Conservation (phyloP, 2,888 invertebrate genomes). For the Maniola hyperantus region DNA sequence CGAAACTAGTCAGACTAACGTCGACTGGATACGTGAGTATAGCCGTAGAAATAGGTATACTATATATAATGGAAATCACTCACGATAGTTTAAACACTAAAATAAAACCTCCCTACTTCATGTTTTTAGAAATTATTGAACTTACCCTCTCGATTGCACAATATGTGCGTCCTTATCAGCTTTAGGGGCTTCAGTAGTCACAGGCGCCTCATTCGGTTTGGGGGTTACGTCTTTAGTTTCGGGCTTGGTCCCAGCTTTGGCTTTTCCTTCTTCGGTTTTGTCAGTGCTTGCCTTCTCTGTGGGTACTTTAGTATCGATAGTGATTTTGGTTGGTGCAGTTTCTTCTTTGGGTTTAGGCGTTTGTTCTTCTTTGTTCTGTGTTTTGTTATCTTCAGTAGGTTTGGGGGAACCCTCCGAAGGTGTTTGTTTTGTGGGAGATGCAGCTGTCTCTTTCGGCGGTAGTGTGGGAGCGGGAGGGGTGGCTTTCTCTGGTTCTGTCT, state of each 20-base stretch:
- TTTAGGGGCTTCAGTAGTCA: slow-evolving; percentile 46
- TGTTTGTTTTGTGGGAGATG: slow-evolving; percentile 20
- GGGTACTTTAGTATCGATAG: slow-evolving; percentile 15
- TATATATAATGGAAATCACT: no score
- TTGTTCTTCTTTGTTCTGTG: slow-evolving; percentile 39
- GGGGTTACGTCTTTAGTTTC: slow-evolving; percentile 38
- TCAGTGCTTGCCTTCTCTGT: slow-evolving; percentile 33
- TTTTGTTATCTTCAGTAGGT: slow-evolving; percentile 38
- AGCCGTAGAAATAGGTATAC: no score
- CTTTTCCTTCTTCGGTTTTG: slow-evolving; percentile 40
- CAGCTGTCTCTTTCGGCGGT: not conserved
- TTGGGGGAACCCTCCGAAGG: slow-evolving; percentile 22
- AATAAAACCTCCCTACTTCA: no score
- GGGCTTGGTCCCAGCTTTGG: slow-evolving; percentile 37
- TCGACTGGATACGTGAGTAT: no score
- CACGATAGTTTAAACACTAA: no score
- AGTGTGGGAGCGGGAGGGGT: not conserved
- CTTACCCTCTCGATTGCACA: slow-evolving; percentile 62
- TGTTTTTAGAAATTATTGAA: not conserved
- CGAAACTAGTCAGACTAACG: no score
- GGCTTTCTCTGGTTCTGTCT: not conserved
- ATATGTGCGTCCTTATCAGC: slow-evolving; percentile 44
- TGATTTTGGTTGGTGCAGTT: slow-evolving; percentile 20
- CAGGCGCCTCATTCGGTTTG: slow-evolving; percentile 45
- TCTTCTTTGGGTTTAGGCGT: slow-evolving; percentile 24